Conservation (phyloP, 2,797 vertebrate genomes). For the Pseudopleuronectes americanus region DNA sequence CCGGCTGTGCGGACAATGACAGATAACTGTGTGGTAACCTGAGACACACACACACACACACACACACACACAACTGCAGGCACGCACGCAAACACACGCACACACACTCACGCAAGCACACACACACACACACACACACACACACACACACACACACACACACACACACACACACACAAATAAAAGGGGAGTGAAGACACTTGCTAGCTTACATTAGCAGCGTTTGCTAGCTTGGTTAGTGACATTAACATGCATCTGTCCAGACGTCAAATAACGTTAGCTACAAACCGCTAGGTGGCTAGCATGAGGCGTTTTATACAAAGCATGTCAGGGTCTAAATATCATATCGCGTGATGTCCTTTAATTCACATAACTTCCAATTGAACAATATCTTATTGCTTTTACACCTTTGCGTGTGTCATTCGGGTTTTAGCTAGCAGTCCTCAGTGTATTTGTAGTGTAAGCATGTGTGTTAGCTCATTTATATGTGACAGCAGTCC, state of each 20-base stretch:
- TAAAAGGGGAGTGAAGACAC: conserved; percentile 2
- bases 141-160: too few species aligned
- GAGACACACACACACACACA: too few species aligned
- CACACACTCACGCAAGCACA: too few species aligned
- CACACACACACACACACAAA: too few species aligned
- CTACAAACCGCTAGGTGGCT: conserved; percentile 46
- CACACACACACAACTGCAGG: too few species aligned
- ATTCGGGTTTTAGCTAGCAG: neutral
- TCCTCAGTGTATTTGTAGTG: neutral
- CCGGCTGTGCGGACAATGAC: conserved; percentile 57
- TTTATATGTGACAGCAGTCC: conserved; percentile 12
- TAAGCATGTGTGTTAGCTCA: neutral
- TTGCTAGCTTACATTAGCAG: conserved; percentile 52
- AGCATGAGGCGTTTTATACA: conserved; percentile 27
- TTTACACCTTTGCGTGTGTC: too few species aligned
- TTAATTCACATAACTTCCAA: conserved; percentile 36
- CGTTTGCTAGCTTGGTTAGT: conserved; percentile 59
- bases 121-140: neutral
- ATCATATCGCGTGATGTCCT: neutral
- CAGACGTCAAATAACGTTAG: conserved; percentile 62
- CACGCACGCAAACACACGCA: too few species aligned
- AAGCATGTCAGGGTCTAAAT: neutral
- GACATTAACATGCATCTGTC: conserved; percentile 62
- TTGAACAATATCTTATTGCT: too few species aligned
- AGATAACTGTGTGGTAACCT: conserved; percentile 36